Evolutionary conservation across 2,113 vertebrate genomes (phyloP).

Genomic region (Prinia subflava): DNA sequence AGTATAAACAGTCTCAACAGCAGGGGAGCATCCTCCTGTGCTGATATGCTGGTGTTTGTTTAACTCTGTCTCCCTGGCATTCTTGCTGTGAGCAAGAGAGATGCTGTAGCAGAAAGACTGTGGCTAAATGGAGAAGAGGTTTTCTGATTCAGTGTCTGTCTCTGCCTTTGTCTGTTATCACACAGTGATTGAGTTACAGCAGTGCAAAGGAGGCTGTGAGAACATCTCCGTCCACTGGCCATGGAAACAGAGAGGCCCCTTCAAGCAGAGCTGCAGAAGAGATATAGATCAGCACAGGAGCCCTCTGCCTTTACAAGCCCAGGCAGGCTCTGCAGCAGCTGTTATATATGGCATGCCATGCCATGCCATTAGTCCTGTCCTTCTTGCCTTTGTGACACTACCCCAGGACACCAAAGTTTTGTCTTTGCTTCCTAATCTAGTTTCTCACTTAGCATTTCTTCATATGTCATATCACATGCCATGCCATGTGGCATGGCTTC

Average conservation of each 20-base stretch:
- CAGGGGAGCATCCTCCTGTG: background rate
- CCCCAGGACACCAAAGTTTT: background rate
- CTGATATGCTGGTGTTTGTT: background rate
- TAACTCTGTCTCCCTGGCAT: background rate
- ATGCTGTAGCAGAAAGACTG: background rate
- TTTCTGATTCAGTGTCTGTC: constrained; percentile 17
- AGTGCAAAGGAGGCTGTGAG: constrained; percentile 67
- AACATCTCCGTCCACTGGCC: constrained; percentile 62
- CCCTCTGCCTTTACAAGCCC: background rate
- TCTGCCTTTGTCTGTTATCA: constrained; percentile 63
- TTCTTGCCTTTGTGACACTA: background rate
- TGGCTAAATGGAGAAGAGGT: constrained; percentile 3
- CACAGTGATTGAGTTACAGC: constrained; percentile 75
- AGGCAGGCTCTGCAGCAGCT: background rate
- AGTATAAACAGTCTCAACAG: background rate
- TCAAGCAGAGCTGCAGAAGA: constrained; percentile 12
- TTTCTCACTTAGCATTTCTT: background rate
- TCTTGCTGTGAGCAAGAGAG: background rate
- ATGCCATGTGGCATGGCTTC: background rate
- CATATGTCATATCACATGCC: too few relatives aligned
- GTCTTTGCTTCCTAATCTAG: background rate
- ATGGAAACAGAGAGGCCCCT: constrained; percentile 35
- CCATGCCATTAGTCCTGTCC: background rate
- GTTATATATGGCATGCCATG: rapidly evolving
- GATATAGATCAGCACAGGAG: background rate